Evolutionary conservation across 1,140 invertebrate species (phyloP).

Genomic region (Sitobion miscanthi): DNA sequence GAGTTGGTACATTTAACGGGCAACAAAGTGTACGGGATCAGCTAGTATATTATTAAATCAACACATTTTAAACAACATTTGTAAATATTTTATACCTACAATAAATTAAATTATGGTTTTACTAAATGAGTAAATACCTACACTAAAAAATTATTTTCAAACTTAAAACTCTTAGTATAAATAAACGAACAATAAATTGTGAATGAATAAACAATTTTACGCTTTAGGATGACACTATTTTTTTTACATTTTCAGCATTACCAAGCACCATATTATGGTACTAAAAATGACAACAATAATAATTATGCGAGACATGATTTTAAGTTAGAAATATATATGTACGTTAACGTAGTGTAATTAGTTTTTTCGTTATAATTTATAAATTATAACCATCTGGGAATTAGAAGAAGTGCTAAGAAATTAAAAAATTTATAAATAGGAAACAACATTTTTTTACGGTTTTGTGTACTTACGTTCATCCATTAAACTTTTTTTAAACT

Average conservation of each 20-base stretch:
- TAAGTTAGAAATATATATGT: too few species aligned
- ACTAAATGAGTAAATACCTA: neutral
- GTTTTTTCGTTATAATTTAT: neutral
- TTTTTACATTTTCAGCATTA: neutral
- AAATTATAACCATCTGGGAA: neutral
- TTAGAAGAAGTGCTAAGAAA: neutral
- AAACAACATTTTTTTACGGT: neutral
- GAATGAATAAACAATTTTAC: neutral
- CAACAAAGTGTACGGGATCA: too few species aligned
- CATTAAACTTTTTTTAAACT: neutral
- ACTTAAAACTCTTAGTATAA: neutral
- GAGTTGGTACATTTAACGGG: too few species aligned
- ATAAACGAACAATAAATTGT: neutral
- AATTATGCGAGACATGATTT: neutral
- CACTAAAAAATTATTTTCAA: neutral
- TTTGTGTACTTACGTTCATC: too few species aligned
- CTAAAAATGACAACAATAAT: neutral
- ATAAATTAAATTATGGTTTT: neutral
- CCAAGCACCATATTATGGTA: neutral
- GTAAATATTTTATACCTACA: too few species aligned
- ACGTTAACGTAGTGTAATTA: neutral
- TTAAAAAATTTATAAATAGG: neutral
- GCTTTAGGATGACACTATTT: neutral
- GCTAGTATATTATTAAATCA: too few species aligned
- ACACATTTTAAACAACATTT: too few species aligned